Base-by-base conservation (phyloP, 1,140 invertebrate species). In the Drosophila watanabei region DNA sequence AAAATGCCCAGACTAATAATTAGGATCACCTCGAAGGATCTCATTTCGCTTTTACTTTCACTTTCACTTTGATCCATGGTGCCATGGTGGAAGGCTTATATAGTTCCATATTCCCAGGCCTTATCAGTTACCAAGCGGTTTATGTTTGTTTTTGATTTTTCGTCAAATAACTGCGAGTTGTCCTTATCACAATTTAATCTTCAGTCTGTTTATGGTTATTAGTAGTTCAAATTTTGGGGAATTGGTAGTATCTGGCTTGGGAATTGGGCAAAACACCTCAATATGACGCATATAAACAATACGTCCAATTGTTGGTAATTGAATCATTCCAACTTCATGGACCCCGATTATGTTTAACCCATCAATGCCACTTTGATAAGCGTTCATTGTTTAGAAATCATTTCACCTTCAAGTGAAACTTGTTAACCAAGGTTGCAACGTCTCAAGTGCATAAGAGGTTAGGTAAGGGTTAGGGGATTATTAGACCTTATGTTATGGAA, bases 121-220 rank as follows among this genome's bases (percentile, higher is more conserved):
- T 79, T 70, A 79, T 79, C 75, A 79, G 58, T 57, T 41, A 13
- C 18, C 41, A 28, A 7, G 37, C 11, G n/a, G 32, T 60, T 54
- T 48, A 41, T 60, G 62, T 20, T 87, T 68, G 57, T 64, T 76
- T 80, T 43, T 57, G 52, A 78, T 83, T 80, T 82, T 62, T 39
- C 33, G 24, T 13, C 58, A 35, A 63, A 62, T 56, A 56, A 18
- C 70, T 48, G 30, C 37, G 43, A 61, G 52, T 41, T 18, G n/a
- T 43, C 46, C 68, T 87, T 80, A 88, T 88, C 83, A 48, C 30
- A 35, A 28, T 43, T 35, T 28, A 69, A 70, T 76, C 73, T 71
- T 49, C 20, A 46, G 48, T 64, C 52, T 59, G 33, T 71, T 80
- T 84, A 84, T 63, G 48, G 14, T 61, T 60, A 61, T 73, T 60